These are phyloP conservation scores for Diorhabda sublineata DNA, from an alignment of 1,140 invertebrate species.

Conservation along the genomic window DNA sequence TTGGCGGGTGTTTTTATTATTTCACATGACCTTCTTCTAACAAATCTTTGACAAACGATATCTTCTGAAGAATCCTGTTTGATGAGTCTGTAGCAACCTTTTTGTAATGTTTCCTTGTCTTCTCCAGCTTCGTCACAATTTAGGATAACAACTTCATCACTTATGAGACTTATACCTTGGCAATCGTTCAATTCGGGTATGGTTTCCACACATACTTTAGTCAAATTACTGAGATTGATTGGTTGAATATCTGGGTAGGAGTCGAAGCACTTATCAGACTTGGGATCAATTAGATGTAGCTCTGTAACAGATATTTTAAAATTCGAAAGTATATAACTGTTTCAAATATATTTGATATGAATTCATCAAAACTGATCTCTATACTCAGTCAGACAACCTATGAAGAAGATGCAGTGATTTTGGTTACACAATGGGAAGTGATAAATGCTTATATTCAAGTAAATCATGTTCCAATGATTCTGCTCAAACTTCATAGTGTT, in stretches of 20 bases:
- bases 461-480: too few relatives aligned
- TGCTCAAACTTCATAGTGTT: too few relatives aligned
- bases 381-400: too few relatives aligned
- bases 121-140: not conserved
- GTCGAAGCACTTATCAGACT: conserved; percentile 11
- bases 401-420: too few relatives aligned
- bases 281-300: conserved; percentile 9
- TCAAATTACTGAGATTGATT: conserved; percentile 8
- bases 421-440: too few relatives aligned
- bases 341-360: too few relatives aligned
- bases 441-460: too few relatives aligned
- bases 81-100: conserved; percentile 6
- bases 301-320: not conserved
- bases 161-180: not conserved
- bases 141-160: conserved; percentile 6
- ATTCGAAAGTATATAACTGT: too few relatives aligned
- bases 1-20: conserved; percentile 4
- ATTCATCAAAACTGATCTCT: too few relatives aligned
- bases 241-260: conserved; percentile 9
- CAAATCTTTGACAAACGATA: conserved; percentile 9
- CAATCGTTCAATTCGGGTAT: conserved; percentile 3
- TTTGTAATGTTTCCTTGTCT: not conserved
- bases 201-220: conserved; percentile 6
- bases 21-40: conserved; percentile 6
- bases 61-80: conserved; percentile 4